A percentile compares a stretch with the other conserved stretches of the same genome.
phyloP scores from a whole-genome alignment of 2,888 invertebrate genomes.

The Leptura quadrifasciata region DNA sequence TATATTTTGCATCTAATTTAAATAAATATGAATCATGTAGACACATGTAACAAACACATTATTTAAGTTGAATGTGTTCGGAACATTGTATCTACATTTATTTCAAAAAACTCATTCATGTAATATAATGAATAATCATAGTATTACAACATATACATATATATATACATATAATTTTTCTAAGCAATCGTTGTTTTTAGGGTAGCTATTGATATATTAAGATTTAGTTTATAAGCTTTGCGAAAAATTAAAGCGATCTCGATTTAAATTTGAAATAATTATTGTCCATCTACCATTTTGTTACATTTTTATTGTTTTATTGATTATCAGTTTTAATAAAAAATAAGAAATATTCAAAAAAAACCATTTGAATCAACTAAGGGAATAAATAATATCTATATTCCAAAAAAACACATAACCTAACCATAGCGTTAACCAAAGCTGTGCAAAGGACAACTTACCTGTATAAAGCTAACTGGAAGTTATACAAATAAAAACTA shows the following conservation, averaged over 20 bases:
- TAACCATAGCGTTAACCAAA: not conserved
- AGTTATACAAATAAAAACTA: too few relatives aligned
- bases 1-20: constrained; percentile 71
- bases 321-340: constrained; percentile 62
- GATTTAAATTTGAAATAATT: constrained; percentile 69
- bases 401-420: constrained; percentile 8
- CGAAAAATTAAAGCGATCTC: constrained; percentile 73
- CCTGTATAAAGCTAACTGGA: not conserved
- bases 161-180: constrained; percentile 74
- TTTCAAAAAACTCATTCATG: constrained; percentile 72
- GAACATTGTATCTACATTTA: constrained; percentile 70
- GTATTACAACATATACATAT: constrained; percentile 72
- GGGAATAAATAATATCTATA: not conserved
- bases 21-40: constrained; percentile 59
- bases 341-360: constrained; percentile 51
- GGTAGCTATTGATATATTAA: constrained; percentile 74
- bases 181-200: constrained; percentile 75
- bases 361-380: constrained; percentile 28
- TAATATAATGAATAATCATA: constrained; percentile 71
- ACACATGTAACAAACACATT: constrained; percentile 64
- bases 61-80: constrained; percentile 65
- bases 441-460: not conserved
- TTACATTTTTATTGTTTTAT: constrained; percentile 63
- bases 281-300: constrained; percentile 66
- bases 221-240: constrained; percentile 74